Evolutionary conservation across 2,888 invertebrate genomes (phyloP).

Genomic region (Ichneumon xanthorius): DNA sequence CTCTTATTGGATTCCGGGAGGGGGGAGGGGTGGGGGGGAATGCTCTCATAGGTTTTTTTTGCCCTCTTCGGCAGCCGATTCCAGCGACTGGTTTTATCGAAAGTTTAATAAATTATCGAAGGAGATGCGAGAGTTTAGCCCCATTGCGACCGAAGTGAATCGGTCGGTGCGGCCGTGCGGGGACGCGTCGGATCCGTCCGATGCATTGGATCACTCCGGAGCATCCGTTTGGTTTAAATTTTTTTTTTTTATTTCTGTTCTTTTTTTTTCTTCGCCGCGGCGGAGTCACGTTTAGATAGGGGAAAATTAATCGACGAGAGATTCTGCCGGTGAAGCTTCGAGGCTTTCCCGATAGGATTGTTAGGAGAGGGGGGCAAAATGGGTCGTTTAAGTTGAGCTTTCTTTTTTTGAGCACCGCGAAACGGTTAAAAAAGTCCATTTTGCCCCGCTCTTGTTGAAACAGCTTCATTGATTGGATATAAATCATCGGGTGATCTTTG

Average conservation of each 20-base stretch:
- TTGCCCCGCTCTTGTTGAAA: no score
- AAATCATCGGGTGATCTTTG: neutral
- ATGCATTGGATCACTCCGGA: conserved; percentile 21
- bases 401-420: neutral
- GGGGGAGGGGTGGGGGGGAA: neutral
- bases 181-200: neutral
- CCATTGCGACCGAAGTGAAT: conserved; percentile 45
- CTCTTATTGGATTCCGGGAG: conserved; percentile 60
- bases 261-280: neutral
- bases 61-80: conserved; percentile 1
- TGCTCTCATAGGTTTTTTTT: neutral
- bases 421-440: no score
- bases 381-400: no score
- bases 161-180: conserved; percentile 33
- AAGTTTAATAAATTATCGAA: conserved; percentile 17
- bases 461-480: neutral
- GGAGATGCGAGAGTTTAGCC: conserved; percentile 4
- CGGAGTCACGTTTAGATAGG: no score
- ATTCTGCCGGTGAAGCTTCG: no score
- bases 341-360: no score
- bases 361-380: neutral
- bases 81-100: conserved; percentile 21
- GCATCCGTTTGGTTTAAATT: neutral
- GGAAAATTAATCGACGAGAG: no score
- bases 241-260: neutral